Conservation (phyloP, 2,113 vertebrate species). For the Bufo bufo region DNA sequence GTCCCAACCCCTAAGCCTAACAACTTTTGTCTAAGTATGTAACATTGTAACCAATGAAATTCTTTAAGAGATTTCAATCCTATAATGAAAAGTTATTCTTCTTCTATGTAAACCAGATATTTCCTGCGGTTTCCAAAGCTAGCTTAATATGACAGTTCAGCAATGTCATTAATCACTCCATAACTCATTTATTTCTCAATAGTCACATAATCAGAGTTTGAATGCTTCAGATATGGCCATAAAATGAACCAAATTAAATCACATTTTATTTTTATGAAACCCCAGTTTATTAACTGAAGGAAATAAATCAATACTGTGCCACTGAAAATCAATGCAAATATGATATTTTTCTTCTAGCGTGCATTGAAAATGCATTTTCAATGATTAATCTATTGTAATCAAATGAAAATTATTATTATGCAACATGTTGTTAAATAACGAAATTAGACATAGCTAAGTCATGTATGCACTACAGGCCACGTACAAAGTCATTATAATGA, state of each 20-base stretch:
- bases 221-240: neutral
- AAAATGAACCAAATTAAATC: neutral
- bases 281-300: neutral
- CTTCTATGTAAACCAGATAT: neutral
- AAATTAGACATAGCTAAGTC: neutral
- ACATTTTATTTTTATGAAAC: slow-evolving; percentile 1
- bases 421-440: neutral
- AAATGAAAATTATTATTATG: neutral
- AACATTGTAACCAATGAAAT: no score
- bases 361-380: neutral
- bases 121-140: neutral
- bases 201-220: neutral
- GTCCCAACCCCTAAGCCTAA: no score
- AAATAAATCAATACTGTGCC: slow-evolving; percentile 21
- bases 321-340: slow-evolving; percentile 30
- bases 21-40: no score
- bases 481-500: neutral
- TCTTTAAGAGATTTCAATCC: neutral
- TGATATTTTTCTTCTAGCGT: neutral
- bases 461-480: neutral
- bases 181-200: neutral
- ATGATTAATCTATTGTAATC: neutral
- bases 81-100: neutral
- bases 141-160: neutral
- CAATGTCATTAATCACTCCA: neutral